Evolutionary conservation across 2,113 vertebrate species (phyloP).

Genomic region (Pholis gunnellus): DNA sequence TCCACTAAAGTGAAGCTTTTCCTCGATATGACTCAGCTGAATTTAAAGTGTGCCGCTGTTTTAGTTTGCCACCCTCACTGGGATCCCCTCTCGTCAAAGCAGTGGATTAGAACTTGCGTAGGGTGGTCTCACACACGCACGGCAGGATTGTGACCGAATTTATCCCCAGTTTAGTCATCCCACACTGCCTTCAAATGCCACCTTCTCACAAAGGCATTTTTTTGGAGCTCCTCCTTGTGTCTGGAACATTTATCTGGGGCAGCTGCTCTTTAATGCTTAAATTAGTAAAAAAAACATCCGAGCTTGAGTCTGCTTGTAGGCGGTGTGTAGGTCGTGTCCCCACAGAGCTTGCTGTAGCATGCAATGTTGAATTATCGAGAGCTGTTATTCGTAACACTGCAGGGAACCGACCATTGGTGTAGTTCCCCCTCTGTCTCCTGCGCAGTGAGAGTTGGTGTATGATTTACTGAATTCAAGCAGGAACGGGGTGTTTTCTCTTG

Average conservation of each 20-base stretch:
- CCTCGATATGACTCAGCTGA: background rate
- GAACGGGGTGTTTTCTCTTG: slow-evolving; percentile 23
- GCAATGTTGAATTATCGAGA: slow-evolving; percentile 31
- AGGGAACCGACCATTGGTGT: slow-evolving; percentile 32
- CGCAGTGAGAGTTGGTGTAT: background rate
- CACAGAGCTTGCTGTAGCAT: slow-evolving; percentile 25
- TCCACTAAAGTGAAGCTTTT: background rate
- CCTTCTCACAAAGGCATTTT: background rate
- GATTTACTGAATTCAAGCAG: slow-evolving; percentile 38
- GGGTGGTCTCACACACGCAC: slow-evolving; percentile 5
- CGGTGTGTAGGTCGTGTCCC: background rate
- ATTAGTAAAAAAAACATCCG: slow-evolving; percentile 21
- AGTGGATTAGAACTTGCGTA: slow-evolving; percentile 20
- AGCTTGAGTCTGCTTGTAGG: slow-evolving; percentile 27
- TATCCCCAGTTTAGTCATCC: slow-evolving; percentile 16
- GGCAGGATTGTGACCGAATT: slow-evolving; percentile 25
- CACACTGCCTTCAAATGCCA: slow-evolving; percentile 9
- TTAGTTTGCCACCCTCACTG: slow-evolving; percentile 14
- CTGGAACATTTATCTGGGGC: slow-evolving; percentile 30
- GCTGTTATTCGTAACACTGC: slow-evolving; percentile 39
- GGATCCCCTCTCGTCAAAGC: slow-evolving; percentile 17
- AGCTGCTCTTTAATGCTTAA: slow-evolving; percentile 40
- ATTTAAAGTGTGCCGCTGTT: slow-evolving; percentile 10
- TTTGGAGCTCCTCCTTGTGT: slow-evolving; percentile 1
- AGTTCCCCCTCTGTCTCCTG: slow-evolving; percentile 17